Evolutionary conservation across 1,140 invertebrate species (phyloP).

Genomic region (Heliconius congener): DNA sequence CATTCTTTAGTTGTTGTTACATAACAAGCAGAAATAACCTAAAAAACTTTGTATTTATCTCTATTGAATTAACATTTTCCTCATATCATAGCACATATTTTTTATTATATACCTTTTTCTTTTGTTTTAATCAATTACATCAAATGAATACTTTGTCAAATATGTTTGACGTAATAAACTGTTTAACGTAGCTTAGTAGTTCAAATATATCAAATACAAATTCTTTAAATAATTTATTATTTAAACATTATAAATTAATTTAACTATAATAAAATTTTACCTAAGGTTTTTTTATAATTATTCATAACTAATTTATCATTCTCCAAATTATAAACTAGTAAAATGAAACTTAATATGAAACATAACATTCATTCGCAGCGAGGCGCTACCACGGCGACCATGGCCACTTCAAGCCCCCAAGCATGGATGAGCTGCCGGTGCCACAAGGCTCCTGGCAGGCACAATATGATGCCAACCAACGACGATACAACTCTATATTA

Average conservation of each 20-base stretch:
- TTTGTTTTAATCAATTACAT: neutral
- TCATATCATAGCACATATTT: neutral
- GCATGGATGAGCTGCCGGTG: slow-evolving; percentile 88
- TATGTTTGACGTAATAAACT: neutral
- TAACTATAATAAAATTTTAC: no score
- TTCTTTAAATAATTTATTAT: no score
- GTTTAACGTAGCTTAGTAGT: no score
- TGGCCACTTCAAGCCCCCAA: slow-evolving; percentile 70
- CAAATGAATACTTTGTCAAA: neutral
- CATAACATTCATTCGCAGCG: neutral
- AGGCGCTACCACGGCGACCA: slow-evolving; percentile 62
- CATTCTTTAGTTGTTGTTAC: slow-evolving; percentile 22
- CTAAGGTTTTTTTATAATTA: no score
- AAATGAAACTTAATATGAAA: neutral
- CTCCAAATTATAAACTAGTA: no score
- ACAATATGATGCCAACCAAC: slow-evolving; percentile 83
- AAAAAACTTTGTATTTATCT: slow-evolving; percentile 9
- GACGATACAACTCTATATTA: slow-evolving; percentile 86
- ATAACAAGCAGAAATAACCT: slow-evolving; percentile 30
- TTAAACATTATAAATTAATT: no score
- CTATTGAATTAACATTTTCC: neutral
- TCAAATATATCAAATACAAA: no score
- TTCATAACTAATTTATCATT: no score
- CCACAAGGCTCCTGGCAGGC: slow-evolving; percentile 89
- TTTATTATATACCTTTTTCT: neutral